Conservation (phyloP, 2,888 invertebrate genomes). For the Andricus curvator region DNA sequence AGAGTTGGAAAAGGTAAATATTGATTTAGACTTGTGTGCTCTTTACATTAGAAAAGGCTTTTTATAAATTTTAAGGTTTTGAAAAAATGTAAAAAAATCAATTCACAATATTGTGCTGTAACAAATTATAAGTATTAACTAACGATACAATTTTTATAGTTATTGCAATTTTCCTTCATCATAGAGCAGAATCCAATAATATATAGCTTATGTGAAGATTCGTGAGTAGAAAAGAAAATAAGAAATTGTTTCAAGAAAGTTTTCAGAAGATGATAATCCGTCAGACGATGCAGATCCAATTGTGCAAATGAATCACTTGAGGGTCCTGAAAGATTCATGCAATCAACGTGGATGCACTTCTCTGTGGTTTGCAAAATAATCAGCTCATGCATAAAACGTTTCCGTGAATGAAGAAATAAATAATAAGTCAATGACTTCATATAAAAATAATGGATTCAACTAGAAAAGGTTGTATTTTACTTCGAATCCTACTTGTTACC, state of each 20-base stretch:
- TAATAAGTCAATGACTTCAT: background rate
- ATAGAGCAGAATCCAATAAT: too few relatives aligned
- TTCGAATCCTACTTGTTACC: too few relatives aligned
- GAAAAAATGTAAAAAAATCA: too few relatives aligned
- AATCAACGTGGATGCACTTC: conserved; percentile 23
- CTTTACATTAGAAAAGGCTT: too few relatives aligned
- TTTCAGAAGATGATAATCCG: background rate
- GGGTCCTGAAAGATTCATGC: conserved; percentile 27
- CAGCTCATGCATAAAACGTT: background rate
- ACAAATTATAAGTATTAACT: too few relatives aligned
- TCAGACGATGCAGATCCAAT: background rate
- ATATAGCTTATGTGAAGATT: background rate
- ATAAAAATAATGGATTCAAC: background rate
- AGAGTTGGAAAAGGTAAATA: too few relatives aligned
- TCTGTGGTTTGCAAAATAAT: background rate
- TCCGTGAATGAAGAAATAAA: background rate
- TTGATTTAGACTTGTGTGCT: too few relatives aligned
- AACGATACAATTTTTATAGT: too few relatives aligned
- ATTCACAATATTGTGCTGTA: too few relatives aligned
- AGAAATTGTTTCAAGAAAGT: conserved; percentile 3
- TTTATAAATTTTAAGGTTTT: too few relatives aligned
- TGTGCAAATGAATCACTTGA: background rate
- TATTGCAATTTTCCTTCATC: too few relatives aligned
- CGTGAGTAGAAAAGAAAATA: background rate
- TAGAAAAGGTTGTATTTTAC: too few relatives aligned